Conservation (phyloP, 2,797 vertebrate genomes). For the Pangasius krempfi region DNA sequence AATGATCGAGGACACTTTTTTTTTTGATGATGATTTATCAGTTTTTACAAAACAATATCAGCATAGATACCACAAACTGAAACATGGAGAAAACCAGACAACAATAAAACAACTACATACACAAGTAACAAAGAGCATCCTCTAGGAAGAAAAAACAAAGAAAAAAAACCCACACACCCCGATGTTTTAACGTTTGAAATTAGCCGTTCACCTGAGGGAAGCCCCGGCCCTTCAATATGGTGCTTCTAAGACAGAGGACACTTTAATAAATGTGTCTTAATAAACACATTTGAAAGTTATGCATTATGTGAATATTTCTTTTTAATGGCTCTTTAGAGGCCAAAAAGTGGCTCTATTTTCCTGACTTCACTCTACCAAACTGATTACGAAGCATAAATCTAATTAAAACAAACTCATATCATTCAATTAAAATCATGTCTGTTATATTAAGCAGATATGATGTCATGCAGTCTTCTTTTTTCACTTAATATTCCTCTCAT, state of each 20-base stretch:
- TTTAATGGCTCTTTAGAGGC: not conserved
- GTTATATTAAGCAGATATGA: not conserved
- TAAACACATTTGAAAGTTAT: not conserved
- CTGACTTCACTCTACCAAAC: not conserved
- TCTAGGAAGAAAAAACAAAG: no score
- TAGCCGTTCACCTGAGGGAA: no score
- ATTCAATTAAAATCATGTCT: not conserved
- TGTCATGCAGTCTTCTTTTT: not conserved
- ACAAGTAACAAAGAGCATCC: no score
- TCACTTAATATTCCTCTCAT: not conserved
- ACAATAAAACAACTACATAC: no score
- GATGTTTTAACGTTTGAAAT: no score
- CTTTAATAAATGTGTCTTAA: not conserved
- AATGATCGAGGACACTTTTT: no score
- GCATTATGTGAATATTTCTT: not conserved
- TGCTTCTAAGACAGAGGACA: not conserved
- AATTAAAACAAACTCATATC: not conserved
- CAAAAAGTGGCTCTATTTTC: not conserved
- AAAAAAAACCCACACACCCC: no score
- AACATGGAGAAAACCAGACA: no score
- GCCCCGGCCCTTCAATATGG: no score
- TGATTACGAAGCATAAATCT: not conserved
- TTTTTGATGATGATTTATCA: no score
- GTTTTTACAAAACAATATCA: no score
- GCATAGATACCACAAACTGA: no score